phyloP scores from a whole-genome alignment of 2,797 vertebrate species.

The Pangasius sanitwongsei region DNA sequence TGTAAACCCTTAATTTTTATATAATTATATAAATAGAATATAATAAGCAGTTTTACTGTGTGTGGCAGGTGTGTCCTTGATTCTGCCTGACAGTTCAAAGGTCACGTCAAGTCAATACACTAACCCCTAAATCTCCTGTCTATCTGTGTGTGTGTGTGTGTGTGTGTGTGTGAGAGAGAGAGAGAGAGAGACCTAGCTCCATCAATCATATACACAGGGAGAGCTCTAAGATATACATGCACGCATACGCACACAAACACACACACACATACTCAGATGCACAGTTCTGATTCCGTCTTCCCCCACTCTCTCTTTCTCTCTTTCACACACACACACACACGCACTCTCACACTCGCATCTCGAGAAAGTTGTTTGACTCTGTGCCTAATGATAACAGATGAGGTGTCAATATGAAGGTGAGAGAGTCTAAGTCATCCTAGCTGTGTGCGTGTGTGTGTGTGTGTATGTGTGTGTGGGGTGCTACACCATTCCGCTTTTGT shows the following conservation, averaged over 20 bases:
- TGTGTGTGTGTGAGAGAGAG: not conserved
- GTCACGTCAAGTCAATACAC: constrained; percentile 37
- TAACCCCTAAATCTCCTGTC: constrained; percentile 28
- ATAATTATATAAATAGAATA: not conserved
- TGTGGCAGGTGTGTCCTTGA: not conserved
- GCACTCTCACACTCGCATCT: constrained; percentile 54
- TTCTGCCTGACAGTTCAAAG: constrained; percentile 34
- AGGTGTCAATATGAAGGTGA: constrained; percentile 77
- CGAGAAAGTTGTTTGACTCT: constrained; percentile 75
- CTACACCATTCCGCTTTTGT: constrained; percentile 33
- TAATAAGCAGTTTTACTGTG: not conserved
- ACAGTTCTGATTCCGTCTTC: constrained; percentile 19
- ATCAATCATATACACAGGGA: constrained; percentile 33
- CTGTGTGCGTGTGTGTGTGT: constrained; percentile 56
- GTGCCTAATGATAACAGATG: constrained; percentile 84
- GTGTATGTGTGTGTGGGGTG: constrained; percentile 53
- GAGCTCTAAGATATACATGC: constrained; percentile 8
- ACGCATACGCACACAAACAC: constrained; percentile 24
- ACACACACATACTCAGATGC: not conserved
- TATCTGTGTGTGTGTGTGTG: not conserved
- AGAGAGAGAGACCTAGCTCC: constrained; percentile 20
- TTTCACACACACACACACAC: constrained; percentile 28
- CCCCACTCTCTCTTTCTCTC: not conserved
- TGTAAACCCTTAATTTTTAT: not conserved
- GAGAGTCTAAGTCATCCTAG: constrained; percentile 82